Conservation (phyloP, 2,113 vertebrate genomes). For the Ranitomeya variabilis region DNA sequence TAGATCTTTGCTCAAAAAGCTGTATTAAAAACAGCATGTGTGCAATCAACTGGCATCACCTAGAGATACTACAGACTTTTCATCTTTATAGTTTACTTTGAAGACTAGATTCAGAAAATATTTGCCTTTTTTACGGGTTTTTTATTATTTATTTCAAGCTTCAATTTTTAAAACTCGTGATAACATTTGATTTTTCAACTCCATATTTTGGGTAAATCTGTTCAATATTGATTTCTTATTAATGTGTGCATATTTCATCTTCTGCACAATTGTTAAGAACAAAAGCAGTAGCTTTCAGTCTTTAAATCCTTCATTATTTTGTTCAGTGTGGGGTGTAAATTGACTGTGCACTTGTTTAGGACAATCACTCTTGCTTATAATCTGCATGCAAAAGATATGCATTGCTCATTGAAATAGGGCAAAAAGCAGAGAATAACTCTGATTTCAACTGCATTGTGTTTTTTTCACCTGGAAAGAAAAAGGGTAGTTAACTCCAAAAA, state of each 20-base stretch:
- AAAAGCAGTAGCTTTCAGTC: conserved; percentile 48
- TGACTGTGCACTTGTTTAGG: conserved; percentile 56
- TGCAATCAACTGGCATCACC: no score
- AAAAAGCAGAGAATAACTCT: conserved; percentile 38
- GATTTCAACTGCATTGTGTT: conserved; percentile 44
- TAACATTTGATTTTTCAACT: background rate
- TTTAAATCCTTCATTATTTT: conserved; percentile 54
- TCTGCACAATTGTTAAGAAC: conserved; percentile 52
- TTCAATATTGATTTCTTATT: conserved; percentile 28
- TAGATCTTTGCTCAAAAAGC: no score
- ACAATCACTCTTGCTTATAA: conserved; percentile 48
- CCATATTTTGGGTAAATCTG: background rate
- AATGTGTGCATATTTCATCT: conserved; percentile 20
- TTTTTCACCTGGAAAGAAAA: conserved; percentile 53
- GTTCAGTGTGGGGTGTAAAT: conserved; percentile 53
- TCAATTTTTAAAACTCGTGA: background rate
- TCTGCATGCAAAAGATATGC: conserved; percentile 48
- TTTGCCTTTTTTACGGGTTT: background rate
- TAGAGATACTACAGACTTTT: no score
- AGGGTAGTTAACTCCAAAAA: conserved; percentile 50
- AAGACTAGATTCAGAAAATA: background rate
- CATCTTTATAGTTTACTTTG: no score
- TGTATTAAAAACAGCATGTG: no score
- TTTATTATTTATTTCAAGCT: background rate
- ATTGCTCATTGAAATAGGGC: conserved; percentile 29